Conservation (phyloP, 2,113 vertebrate species). For the Nesogale talazaci region DNA sequence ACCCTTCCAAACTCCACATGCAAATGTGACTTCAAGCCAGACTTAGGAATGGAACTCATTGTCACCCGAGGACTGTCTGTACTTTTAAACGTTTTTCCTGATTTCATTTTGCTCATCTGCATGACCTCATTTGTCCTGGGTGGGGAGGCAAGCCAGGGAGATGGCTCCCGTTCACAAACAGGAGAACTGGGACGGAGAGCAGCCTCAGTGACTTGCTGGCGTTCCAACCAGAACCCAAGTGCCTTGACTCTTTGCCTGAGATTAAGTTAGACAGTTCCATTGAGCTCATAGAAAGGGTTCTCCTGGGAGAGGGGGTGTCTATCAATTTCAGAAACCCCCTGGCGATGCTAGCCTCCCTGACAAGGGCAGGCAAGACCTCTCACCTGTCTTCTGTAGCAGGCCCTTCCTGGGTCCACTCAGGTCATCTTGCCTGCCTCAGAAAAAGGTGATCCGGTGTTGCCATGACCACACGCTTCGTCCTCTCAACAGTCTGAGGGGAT, state of each 20-base stretch:
- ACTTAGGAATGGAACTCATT: not conserved
- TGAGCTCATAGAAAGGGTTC: not conserved
- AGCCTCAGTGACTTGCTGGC: not conserved
- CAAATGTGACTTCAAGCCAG: not conserved
- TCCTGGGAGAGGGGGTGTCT: not conserved
- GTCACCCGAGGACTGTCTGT: not conserved
- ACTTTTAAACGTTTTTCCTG: constrained; percentile 31
- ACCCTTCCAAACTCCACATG: not conserved
- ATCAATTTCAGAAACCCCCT: no score
- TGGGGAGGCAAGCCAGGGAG: not conserved
- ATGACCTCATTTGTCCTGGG: constrained; percentile 56
- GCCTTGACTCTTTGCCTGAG: not conserved
- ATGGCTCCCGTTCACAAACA: not conserved
- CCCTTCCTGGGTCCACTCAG: not conserved
- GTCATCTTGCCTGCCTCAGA: not conserved
- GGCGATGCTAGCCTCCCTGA: not conserved
- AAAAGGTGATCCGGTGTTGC: not conserved
- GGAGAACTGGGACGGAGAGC: not conserved
- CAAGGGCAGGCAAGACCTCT: fast-evolving
- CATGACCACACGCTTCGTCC: no score
- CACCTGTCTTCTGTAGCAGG: not conserved
- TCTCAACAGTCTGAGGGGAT: not conserved
- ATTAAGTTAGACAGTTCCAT: not conserved
- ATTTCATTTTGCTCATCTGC: constrained; percentile 39
- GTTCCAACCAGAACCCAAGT: not conserved